Percentiles rank a stretch among this genome's conserved stretches.
Evolutionary conservation across 2,888 invertebrate species (phyloP).

Genomic region (Sicus ferrugineus): DNA sequence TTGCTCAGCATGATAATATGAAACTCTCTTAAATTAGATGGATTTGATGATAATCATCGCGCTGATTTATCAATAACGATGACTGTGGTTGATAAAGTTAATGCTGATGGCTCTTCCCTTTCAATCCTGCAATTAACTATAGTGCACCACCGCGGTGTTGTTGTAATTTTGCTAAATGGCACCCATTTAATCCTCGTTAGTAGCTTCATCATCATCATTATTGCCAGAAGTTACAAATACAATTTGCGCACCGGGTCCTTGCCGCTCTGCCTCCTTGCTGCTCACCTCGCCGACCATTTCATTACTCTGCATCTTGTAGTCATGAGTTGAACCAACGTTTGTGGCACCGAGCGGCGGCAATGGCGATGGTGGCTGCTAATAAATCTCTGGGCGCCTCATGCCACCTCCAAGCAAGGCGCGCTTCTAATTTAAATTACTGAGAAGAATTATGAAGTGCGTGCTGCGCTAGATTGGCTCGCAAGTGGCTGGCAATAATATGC

Average conservation of each 20-base stretch:
- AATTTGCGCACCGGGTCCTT: not conserved
- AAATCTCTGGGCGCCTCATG: constrained; percentile 10
- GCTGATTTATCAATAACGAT: no score
- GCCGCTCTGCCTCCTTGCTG: not conserved
- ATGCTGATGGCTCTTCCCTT: not conserved
- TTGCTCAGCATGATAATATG: no score
- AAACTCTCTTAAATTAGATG: no score
- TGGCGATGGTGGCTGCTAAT: not conserved
- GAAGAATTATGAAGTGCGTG: constrained; percentile 57
- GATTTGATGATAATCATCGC: no score
- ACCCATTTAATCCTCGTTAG: constrained; percentile 23
- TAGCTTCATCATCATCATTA: not conserved
- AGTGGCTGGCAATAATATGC: constrained; percentile 45
- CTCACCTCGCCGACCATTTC: not conserved
- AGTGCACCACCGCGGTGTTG: no score
- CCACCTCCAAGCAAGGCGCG: constrained; percentile 9
- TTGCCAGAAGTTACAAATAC: not conserved
- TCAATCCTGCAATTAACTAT: not conserved
- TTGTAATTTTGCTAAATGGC: constrained; percentile 1
- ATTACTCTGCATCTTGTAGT: not conserved
- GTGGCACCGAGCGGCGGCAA: not conserved
- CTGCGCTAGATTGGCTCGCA: constrained; percentile 56
- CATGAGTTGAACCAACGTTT: not conserved
- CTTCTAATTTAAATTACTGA: constrained; percentile 44
- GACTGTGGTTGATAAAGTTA: not conserved